Conservation (phyloP, 2,113 vertebrate species). For the Hydropotes inermis region DNA sequence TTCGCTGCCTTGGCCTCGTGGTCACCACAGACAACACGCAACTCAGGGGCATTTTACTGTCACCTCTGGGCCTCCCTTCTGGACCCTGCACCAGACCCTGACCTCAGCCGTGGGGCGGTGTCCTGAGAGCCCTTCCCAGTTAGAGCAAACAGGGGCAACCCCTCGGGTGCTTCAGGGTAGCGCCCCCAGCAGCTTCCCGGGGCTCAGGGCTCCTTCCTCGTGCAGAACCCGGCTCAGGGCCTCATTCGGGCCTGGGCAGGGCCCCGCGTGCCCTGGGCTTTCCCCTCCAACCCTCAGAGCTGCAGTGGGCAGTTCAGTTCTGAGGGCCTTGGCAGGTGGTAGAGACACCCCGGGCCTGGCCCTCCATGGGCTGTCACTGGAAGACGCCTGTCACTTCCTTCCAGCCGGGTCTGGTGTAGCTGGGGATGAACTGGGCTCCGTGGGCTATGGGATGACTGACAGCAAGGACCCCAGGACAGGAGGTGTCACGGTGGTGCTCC, state of each 20-base stretch:
- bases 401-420: not conserved
- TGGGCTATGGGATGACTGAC: accelerated
- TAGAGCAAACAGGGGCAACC: not conserved
- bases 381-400: not conserved
- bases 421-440: not conserved
- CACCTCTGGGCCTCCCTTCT: not conserved
- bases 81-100: not conserved
- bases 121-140: not conserved
- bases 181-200: too few species aligned
- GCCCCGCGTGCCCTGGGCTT: not conserved
- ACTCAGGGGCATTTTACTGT: not conserved
- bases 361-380: not conserved
- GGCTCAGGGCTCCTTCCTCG: not conserved
- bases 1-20: not conserved
- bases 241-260: not conserved
- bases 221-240: too few species aligned
- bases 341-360: not conserved
- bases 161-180: not conserved
- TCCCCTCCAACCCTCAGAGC: not conserved
- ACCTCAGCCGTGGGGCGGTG: not conserved
- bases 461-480: too few species aligned
- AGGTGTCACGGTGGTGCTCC: not conserved
- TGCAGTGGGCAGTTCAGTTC: too few species aligned
- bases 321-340: not conserved
- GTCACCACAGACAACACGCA: not conserved